Base-by-base conservation (phyloP, 2,113 vertebrate genomes). In the Pedionomus torquatus region DNA sequence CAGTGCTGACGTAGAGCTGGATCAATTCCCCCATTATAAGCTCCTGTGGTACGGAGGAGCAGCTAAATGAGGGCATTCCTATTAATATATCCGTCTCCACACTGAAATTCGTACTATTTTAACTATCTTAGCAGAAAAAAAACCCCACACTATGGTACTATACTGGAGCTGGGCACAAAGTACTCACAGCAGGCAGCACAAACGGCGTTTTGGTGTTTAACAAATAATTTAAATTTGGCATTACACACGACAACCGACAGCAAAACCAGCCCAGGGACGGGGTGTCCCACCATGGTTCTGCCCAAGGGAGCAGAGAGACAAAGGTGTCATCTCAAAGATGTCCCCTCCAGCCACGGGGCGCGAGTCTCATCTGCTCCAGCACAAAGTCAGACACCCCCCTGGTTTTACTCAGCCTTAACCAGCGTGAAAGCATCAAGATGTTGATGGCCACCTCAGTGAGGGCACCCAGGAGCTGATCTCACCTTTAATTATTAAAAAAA, bases 361-460 rank as follows among this genome's bases (percentile, higher is more conserved):
- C 0, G 0, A 11, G n/a, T 39, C 4, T n/a, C 31, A 51, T 49
- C 24, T 7, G 5, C 60, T 87, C 37, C 65, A 75, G 23, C 1
- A 3, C 11, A 48, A 80, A 71, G 23, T 10, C 35, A 86, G 54
- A 65, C 17, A 26, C 23, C 26, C 33, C 20, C 8, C 17, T 31
- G 3, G 41, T 30, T 68, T 41, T 48, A 20, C 43, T 86, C 58
- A 57, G 44, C 21, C n/a, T 13, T 17, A 12, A 13, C 17, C 3
- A 9, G 31, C 65, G 52, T 0, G 0, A 64, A 48, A 17, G 21
- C 58, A 48, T 2, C 0, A 1, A 81, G 69, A 70, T 3, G 25
- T 13, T 0, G 0, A 89, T 0, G 13, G 30, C 9, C 12, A 7
- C 17, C 71, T 44, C 11, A 14, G 52, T 2, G 25, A 92, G 58